Evolutionary conservation across 2,113 vertebrate species (phyloP), one percentile per base, ranked within the genome.

Genomic region (Petromus typicus): DNA sequence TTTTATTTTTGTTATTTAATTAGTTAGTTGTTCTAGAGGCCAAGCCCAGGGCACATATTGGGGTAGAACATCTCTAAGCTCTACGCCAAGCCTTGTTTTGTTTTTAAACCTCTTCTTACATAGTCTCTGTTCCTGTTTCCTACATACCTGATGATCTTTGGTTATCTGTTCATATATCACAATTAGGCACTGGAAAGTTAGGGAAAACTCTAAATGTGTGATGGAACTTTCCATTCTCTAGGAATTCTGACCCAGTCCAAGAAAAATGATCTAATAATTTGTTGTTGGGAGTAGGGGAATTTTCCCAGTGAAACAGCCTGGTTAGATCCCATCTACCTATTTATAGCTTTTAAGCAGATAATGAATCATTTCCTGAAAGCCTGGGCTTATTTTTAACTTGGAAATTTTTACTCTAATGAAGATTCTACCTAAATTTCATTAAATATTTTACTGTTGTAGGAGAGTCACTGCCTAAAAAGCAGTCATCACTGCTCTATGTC

Each of bases 331-430:
- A 40, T 81, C 18, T 73, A 48, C 37, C 10, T 81, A 27, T 71
- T 89, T 34, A 80, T 40, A 78, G 40, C 34, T 83, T 89, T 90
- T 56, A n/a, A 45, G 63, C 30, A 84, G 16, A 78, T 32, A 79
- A n/a, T 32, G 43, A 69, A 30, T 95, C 69, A 71, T 85, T 63
- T 25, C 12, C 34, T 73, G 73, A 86, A 89, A 93, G 56, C 54
- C 40, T 80, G 14, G 9, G 20, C 59, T 57, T 79, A 66, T 86
- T 85, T 89, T 92, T 79, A 89, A 89, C 73, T 71, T 63, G 37
- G 37, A 90, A 79, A 22, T 30, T 61, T 96, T 83, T 96, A 83
- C 64, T 81, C 18, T 90, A 71, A 40, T 85, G 67, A 86, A 43
- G 27, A 51, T 56, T 86, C 66, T 78, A 81, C 25, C 5, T 66